Base-by-base conservation (phyloP, 37 sponge, comb jelly and placozoan species). In the Aphrocallistes beatrix region DNA sequence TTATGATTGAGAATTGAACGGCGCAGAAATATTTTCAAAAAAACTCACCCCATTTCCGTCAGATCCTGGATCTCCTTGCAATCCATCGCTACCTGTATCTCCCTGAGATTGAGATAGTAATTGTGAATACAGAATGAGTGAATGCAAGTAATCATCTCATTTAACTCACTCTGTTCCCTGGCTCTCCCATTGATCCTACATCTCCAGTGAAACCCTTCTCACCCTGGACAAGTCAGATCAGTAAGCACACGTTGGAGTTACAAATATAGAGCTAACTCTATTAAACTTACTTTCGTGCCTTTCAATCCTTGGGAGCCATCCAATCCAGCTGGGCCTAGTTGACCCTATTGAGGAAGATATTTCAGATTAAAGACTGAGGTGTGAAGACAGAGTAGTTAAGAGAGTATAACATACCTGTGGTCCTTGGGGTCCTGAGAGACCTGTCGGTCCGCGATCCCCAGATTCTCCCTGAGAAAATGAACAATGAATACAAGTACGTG, bases 341-440 rank as follows among this genome's bases (percentile, higher is more conserved):
- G 8, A 13, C 75, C 75, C 75, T 60, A 60, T 13, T 16, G 45
- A 42, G 13, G 6, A 42, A 6, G 13, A 42, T 42, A 13, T 42
- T n/a, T n/a, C n/a, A 13, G 13, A 42, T 42, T 16, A 42, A 42
- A 16, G 13, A 42, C 45, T 16, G 13, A 42, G 6, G 13, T 13
- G 45, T 42, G 13, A 42, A 42, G 13, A 6, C n/a, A n/a, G n/a
- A n/a, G n/a, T n/a, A n/a, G n/a, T n/a, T n/a, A n/a, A n/a, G n/a
- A n/a, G n/a, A n/a, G n/a, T n/a, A n/a, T n/a, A n/a, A n/a, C n/a
- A 25, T 19, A 60, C 85, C 85, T 85, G 85, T 25, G 85, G 49
- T 45, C 85, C 85, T 34, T 34, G 0, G 3, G 51, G n/a, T 51
- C 85, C 85, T 9, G 48, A 0, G 13, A 36, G 34, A 51, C 85